These are phyloP conservation scores for Heteromormyrus szaboi DNA, from an alignment of 2,797 vertebrate species.

Conservation along the genomic window DNA sequence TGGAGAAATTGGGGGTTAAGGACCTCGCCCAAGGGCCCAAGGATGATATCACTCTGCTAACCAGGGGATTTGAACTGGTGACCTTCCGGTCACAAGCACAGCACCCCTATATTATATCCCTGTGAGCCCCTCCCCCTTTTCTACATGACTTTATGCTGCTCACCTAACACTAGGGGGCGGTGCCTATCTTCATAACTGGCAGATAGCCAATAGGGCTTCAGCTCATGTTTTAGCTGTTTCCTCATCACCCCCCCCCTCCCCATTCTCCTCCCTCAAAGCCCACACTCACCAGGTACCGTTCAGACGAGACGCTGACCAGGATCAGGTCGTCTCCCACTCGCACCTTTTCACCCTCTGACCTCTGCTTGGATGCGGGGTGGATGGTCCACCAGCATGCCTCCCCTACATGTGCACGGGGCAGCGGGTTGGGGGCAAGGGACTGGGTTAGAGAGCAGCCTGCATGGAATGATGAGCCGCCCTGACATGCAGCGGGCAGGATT, in stretches of 20 bases:
- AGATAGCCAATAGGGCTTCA: background rate
- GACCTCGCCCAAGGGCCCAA: background rate
- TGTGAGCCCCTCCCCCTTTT: background rate
- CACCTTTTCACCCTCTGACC: slow-evolving; percentile 93
- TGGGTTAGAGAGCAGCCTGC: background rate
- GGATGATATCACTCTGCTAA: background rate
- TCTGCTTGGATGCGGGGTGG: slow-evolving; percentile 90
- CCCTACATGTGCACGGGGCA: slow-evolving; percentile 50
- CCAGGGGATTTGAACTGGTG: background rate
- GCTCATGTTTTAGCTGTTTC: background rate
- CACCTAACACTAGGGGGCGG: background rate
- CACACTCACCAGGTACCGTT: slow-evolving; percentile 85
- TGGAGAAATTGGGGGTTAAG: background rate
- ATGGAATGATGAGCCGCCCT: background rate
- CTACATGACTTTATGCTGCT: background rate
- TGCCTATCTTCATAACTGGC: background rate
- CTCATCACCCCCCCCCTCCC: background rate
- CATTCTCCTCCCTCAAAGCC: too few species aligned
- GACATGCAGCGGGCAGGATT: background rate
- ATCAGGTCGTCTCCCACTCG: slow-evolving; percentile 93
- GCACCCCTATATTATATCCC: background rate
- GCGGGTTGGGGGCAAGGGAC: background rate
- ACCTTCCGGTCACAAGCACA: background rate
- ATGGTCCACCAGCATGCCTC: slow-evolving; percentile 98
- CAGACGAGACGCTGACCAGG: slow-evolving; percentile 89